A percentile compares a stretch with the other conserved stretches of the same genome.
phyloP scores from a whole-genome alignment of 2,797 vertebrate genomes.

The Melanotaenia nigrans region DNA sequence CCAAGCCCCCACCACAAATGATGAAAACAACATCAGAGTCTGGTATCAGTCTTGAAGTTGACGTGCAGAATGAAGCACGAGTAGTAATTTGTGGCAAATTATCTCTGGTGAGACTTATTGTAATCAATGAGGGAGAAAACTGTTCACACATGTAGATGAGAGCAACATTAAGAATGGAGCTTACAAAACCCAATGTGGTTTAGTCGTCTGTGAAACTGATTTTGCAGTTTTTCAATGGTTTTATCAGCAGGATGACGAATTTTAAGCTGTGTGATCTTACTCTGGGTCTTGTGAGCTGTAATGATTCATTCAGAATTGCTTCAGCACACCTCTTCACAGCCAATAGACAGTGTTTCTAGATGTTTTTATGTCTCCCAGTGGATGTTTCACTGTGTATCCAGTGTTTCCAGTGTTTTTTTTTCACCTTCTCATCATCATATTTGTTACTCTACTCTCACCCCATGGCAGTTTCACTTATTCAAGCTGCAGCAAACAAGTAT shows the following conservation, averaged over 20 bases:
- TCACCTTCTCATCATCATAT: background rate
- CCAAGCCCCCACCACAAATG: background rate
- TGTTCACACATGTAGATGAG: conserved; percentile 28
- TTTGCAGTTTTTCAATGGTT: background rate
- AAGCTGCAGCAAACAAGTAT: conserved; percentile 10
- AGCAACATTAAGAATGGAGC: conserved; percentile 15
- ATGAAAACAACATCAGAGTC: conserved; percentile 58
- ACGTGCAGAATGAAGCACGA: conserved; percentile 45
- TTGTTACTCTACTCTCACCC: background rate
- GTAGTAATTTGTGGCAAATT: conserved; percentile 30
- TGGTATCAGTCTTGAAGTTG: conserved; percentile 42
- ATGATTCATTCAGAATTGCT: background rate
- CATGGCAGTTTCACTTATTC: conserved; percentile 13
- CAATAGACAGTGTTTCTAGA: background rate
- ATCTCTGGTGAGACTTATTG: conserved; percentile 33
- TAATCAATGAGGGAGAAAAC: conserved; percentile 52
- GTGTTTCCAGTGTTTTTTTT: background rate
- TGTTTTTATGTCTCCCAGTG: background rate
- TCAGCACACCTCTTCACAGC: background rate
- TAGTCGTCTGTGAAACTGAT: conserved; percentile 21
- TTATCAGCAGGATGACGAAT: conserved; percentile 2
- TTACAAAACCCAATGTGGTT: conserved; percentile 7
- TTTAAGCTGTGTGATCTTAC: conserved; percentile 8
- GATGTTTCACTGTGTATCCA: background rate
- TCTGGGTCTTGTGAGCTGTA: background rate